Percentiles rank a stretch among this genome's conserved stretches.
phyloP scores from a whole-genome alignment of 2,113 vertebrate genomes.

The Triplophysa rosa region DNA sequence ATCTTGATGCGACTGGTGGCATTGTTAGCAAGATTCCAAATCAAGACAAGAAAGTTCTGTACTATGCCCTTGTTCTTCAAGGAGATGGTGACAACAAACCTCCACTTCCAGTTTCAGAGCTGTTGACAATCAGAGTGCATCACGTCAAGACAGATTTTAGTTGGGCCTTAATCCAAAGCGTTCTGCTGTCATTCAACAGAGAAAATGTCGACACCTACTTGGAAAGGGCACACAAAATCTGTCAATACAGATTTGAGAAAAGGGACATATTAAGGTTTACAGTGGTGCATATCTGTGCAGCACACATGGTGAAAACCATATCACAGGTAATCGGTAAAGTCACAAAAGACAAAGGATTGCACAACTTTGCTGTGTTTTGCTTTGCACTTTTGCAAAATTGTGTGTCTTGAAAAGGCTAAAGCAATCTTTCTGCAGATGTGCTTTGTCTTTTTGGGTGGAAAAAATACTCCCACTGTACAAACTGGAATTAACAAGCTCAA shows the following conservation, averaged over 20 bases:
- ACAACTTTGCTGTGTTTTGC: constrained; percentile 1
- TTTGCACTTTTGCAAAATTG: not conserved
- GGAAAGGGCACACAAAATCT: constrained; percentile 10
- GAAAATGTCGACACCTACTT: not conserved
- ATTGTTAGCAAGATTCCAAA: constrained; percentile 18
- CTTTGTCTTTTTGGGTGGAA: constrained; percentile 2
- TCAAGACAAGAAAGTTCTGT: not conserved
- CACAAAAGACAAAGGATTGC: constrained; percentile 2
- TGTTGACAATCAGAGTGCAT: not conserved
- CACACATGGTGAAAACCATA: not conserved
- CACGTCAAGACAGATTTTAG: constrained; percentile 6
- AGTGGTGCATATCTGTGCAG: not conserved
- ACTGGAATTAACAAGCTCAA: not conserved
- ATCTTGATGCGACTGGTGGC: not conserved
- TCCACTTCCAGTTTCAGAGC: not conserved
- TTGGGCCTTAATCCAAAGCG: constrained; percentile 9
- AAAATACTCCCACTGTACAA: not conserved
- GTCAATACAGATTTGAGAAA: not conserved
- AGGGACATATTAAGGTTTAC: not conserved
- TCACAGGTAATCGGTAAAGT: not conserved
- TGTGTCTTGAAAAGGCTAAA: not conserved
- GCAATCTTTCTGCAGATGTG: constrained; percentile 4
- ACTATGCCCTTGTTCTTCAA: not conserved
- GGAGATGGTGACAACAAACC: not conserved
- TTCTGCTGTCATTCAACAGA: constrained; percentile 6